phyloP scores from a whole-genome alignment of 2,797 vertebrate genomes.

The Sternotherus odoratus region DNA sequence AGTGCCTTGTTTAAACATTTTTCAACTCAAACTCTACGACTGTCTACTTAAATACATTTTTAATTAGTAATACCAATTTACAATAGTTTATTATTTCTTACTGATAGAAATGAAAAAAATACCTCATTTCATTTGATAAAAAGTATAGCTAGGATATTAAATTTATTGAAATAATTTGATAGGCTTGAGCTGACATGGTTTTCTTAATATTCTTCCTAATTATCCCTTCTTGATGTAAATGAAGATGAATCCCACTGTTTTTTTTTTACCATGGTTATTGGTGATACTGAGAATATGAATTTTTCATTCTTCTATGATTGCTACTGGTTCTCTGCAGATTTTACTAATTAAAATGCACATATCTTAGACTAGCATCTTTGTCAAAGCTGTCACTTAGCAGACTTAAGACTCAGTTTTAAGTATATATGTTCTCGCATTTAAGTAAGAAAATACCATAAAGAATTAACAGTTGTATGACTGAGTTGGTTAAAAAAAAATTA shows the following conservation, averaged over 20 bases:
- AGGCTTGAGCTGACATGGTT: slow-evolving; percentile 20
- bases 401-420: neutral
- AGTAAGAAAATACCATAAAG: neutral
- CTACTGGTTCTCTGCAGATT: slow-evolving; percentile 27
- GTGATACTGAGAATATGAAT: slow-evolving; percentile 37
- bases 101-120: neutral
- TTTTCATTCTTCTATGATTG: slow-evolving; percentile 29
- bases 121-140: slow-evolving; percentile 41
- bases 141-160: slow-evolving; percentile 17
- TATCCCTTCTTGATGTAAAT: slow-evolving; percentile 55
- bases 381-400: neutral
- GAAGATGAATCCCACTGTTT: slow-evolving; percentile 45
- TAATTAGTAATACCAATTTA: neutral
- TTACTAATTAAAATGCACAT: slow-evolving; percentile 6
- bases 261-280: slow-evolving; percentile 43
- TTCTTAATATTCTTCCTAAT: slow-evolving; percentile 55
- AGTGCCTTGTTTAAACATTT: neutral
- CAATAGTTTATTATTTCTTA: slow-evolving; percentile 16
- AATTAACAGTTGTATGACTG: fast-evolving
- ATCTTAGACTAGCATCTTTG: neutral
- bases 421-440: neutral
- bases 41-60: neutral
- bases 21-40: neutral
- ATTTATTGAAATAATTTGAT: slow-evolving; percentile 49
- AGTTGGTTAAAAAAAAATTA: neutral